Conservation (phyloP, 2,888 invertebrate genomes). For the Branchipolynoe longqiensis region DNA sequence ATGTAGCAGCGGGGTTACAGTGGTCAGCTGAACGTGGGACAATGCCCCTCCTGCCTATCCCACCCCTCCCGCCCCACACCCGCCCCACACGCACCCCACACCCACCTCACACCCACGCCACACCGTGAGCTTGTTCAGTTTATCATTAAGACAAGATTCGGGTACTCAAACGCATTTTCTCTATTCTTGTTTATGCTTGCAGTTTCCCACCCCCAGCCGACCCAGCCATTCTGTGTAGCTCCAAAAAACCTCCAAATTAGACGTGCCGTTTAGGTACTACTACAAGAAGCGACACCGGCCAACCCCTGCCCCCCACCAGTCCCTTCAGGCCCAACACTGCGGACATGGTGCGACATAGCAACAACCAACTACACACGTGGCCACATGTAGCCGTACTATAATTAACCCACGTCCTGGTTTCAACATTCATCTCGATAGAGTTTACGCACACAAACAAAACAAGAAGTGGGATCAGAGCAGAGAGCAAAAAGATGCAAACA, state of each 20-base stretch:
- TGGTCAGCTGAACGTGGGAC: too few relatives aligned
- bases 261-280: conserved; percentile 17
- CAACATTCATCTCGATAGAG: not conserved
- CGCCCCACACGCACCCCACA: too few relatives aligned
- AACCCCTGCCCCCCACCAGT: too few relatives aligned
- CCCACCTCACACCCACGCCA: not conserved
- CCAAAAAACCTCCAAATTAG: conserved; percentile 40
- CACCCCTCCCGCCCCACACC: too few relatives aligned
- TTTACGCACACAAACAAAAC: not conserved
- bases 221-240: conserved; percentile 22
- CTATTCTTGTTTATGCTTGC: conserved; percentile 38
- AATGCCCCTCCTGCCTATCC: too few relatives aligned
- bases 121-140: conserved; percentile 15
- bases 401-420: conserved; percentile 23
- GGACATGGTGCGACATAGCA: too few relatives aligned
- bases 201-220: conserved; percentile 34
- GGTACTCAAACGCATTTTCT: conserved; percentile 23
- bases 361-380: too few relatives aligned
- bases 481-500: not conserved
- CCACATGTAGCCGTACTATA: too few relatives aligned
- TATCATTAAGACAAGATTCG: conserved; percentile 15
- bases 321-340: too few relatives aligned
- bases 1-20: too few relatives aligned
- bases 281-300: too few relatives aligned
- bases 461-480: too few relatives aligned